Conservation (phyloP, 2,797 vertebrate genomes). For the Bradypodion pumilum region DNA sequence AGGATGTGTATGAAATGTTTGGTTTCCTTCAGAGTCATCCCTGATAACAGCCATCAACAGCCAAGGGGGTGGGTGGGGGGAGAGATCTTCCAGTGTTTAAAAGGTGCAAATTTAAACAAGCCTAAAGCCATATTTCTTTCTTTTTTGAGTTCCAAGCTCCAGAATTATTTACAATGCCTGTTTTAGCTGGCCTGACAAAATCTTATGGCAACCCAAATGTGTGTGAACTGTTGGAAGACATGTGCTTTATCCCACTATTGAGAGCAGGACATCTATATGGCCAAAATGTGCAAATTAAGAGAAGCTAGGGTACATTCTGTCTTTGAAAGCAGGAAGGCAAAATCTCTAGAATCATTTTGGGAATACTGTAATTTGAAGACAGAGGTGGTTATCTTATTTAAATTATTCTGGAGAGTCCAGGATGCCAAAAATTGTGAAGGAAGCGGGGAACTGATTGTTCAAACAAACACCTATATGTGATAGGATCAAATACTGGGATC, state of each 20-base stretch:
- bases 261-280: not conserved
- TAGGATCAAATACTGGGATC: not conserved
- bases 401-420: not conserved
- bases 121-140: not conserved
- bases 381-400: not conserved
- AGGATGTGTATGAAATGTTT: not conserved
- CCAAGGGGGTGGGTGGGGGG: not conserved
- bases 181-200: not conserved
- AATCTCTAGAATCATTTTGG: not conserved
- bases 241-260: not conserved
- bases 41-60: not conserved
- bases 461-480: not conserved
- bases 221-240: not conserved
- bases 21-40: not conserved
- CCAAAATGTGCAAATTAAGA: not conserved
- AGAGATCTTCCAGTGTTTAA: not conserved
- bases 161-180: not conserved
- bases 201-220: not conserved
- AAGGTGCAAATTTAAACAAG: not conserved
- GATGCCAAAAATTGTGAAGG: not conserved
- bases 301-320: not conserved
- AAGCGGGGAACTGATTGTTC: not conserved
- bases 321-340: not conserved
- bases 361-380: not conserved
- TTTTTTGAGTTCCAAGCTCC: not conserved